Conservation (phyloP, 2,888 invertebrate genomes). For the Cistogaster globosa region DNA sequence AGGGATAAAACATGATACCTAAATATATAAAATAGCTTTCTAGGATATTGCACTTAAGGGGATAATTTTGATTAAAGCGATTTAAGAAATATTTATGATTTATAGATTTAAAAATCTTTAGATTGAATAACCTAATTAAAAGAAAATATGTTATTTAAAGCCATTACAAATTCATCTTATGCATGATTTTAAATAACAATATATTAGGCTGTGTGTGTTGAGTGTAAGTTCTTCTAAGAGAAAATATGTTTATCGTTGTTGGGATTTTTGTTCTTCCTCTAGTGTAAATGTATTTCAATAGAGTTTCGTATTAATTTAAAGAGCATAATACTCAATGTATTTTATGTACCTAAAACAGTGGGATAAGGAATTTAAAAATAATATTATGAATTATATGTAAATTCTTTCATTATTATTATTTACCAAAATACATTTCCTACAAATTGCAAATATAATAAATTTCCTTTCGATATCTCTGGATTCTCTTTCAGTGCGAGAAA, state of each 20-base stretch:
- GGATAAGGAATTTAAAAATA: not conserved
- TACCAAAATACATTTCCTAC: no score
- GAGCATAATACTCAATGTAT: slow-evolving; percentile 18
- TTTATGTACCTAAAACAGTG: slow-evolving; percentile 43
- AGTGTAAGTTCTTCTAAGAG: not conserved
- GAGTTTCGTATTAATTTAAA: slow-evolving; percentile 37
- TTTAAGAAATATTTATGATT: not conserved
- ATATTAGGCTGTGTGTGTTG: slow-evolving; percentile 12
- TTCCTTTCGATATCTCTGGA: no score
- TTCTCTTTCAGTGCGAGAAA: no score
- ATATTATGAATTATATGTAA: no score
- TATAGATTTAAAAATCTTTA: no score
- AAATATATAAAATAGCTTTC: no score
- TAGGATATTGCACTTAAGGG: no score
- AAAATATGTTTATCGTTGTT: not conserved
- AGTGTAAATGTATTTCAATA: not conserved
- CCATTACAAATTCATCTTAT: slow-evolving; percentile 7
- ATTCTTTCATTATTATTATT: no score
- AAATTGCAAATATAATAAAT: no score
- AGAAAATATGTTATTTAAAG: not conserved
- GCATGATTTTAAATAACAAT: slow-evolving; percentile 27
- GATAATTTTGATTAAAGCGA: not conserved
- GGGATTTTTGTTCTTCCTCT: not conserved
- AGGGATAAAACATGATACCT: not conserved
- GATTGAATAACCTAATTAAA: no score